Percentiles rank a stretch among this genome's conserved stretches.
Evolutionary conservation across 2,113 vertebrate species (phyloP).

Genomic region (Pygoscelis antarcticus): DNA sequence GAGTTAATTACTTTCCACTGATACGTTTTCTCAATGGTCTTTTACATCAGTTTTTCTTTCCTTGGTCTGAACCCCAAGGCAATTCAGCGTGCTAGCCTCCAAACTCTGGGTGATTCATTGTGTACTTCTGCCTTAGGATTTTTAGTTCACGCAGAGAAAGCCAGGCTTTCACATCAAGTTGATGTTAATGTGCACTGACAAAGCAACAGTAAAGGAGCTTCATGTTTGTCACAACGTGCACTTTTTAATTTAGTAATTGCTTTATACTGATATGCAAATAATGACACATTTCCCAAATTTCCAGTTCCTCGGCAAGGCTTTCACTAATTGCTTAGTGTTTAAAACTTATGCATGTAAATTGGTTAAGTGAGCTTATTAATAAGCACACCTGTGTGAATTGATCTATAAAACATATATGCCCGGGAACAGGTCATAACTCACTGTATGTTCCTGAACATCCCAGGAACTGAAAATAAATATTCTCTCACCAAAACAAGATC

Average conservation of each 20-base stretch:
- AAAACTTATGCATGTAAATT: conserved; percentile 58
- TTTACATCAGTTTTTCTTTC: conserved; percentile 72
- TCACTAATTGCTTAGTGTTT: conserved; percentile 48
- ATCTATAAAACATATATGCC: neutral
- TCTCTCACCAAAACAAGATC: neutral
- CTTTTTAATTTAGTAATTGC: conserved; percentile 71
- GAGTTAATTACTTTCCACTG: conserved; percentile 79
- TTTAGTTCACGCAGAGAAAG: conserved; percentile 66
- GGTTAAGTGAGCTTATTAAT: conserved; percentile 49
- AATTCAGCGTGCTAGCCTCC: conserved; percentile 56
- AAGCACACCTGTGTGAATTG: conserved; percentile 55
- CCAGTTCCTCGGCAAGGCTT: conserved; percentile 48
- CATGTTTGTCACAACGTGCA: conserved; percentile 70
- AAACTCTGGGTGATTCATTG: conserved; percentile 68
- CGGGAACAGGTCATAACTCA: conserved; percentile 1
- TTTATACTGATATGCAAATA: conserved; percentile 70
- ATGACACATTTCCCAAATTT: conserved; percentile 73
- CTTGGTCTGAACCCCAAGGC: conserved; percentile 66
- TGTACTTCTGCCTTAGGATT: conserved; percentile 71
- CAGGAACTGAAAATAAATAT: neutral
- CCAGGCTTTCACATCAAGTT: conserved; percentile 65
- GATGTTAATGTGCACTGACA: conserved; percentile 72
- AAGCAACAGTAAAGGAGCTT: conserved; percentile 73
- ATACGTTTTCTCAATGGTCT: conserved; percentile 69
- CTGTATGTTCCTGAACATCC: neutral